A percentile compares a stretch with the other conserved stretches of the same genome.
These are phyloP conservation scores for Rousettus leschenaultii DNA, from an alignment of 2,113 vertebrate genomes.

Conservation along the genomic window DNA sequence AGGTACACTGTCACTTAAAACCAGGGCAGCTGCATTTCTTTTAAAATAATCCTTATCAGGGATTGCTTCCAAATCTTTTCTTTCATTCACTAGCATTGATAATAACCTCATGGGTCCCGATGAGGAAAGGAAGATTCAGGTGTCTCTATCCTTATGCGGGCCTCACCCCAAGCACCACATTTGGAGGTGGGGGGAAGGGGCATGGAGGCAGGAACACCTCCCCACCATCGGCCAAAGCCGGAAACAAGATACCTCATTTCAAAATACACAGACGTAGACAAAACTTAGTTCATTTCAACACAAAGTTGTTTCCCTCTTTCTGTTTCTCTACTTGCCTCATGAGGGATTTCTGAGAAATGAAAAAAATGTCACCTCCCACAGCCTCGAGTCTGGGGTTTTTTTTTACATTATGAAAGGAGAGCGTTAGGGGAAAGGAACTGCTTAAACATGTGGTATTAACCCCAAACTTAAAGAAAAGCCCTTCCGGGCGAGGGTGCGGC, in stretches of 20 bases:
- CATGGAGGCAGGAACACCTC: not conserved
- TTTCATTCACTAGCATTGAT: not conserved
- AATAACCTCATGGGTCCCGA: not conserved
- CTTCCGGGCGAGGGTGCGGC: not conserved
- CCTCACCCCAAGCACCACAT: not conserved
- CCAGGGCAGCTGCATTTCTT: not conserved
- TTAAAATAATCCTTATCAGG: not conserved
- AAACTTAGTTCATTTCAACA: slow-evolving; percentile 53
- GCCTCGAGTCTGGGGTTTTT: not conserved
- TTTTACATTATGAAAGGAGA: not conserved
- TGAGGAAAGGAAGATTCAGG: not conserved
- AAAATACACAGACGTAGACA: not conserved
- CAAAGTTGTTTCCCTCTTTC: slow-evolving; percentile 52
- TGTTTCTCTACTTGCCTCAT: slow-evolving; percentile 60
- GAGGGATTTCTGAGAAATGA: slow-evolving; percentile 76
- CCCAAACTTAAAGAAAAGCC: not conserved
- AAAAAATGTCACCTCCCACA: slow-evolving; percentile 55
- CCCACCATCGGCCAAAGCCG: not conserved
- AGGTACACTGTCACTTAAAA: not conserved
- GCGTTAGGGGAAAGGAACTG: not conserved
- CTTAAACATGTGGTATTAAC: not conserved
- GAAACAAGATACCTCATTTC: slow-evolving; percentile 42
- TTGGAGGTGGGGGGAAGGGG: not conserved
- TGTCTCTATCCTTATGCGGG: not conserved
- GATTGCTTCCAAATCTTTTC: not conserved